Evolutionary conservation across 2,888 invertebrate species (phyloP).

Genomic region (Mellilla xanthometata): DNA sequence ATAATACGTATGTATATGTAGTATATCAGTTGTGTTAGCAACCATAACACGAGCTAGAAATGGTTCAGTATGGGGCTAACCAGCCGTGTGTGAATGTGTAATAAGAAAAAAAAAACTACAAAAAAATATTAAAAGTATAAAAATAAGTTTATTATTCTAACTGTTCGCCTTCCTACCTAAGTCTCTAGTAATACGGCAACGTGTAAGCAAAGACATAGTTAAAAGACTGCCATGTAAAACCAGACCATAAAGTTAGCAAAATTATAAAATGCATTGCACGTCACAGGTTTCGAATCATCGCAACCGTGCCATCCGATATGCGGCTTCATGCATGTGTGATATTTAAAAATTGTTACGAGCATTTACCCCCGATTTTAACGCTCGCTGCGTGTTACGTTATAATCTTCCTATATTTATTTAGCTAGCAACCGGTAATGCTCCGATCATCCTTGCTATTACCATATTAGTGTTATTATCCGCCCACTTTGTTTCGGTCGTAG

Average conservation of each 20-base stretch:
- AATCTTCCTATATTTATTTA: constrained; percentile 11
- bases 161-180: no score
- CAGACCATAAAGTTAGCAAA: not conserved
- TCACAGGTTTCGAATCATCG: constrained; percentile 8
- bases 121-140: no score
- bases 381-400: constrained; percentile 4
- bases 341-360: constrained; percentile 16
- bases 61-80: no score
- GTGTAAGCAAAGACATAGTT: no score
- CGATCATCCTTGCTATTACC: not conserved
- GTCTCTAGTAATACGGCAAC: no score
- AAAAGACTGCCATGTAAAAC: not conserved
- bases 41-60: no score
- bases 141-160: no score
- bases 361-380: constrained; percentile 2
- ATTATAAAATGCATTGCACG: constrained; percentile 5
- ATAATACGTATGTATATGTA: no score
- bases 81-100: no score
- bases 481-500: no score
- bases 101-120: no score
- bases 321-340: constrained; percentile 15
- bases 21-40: no score
- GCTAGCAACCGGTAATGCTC: not conserved
- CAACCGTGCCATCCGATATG: constrained; percentile 5
- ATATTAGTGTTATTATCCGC: not conserved